Base-by-base conservation (phyloP, 2,797 vertebrate genomes). In the Scolopax bukidnonensis region DNA sequence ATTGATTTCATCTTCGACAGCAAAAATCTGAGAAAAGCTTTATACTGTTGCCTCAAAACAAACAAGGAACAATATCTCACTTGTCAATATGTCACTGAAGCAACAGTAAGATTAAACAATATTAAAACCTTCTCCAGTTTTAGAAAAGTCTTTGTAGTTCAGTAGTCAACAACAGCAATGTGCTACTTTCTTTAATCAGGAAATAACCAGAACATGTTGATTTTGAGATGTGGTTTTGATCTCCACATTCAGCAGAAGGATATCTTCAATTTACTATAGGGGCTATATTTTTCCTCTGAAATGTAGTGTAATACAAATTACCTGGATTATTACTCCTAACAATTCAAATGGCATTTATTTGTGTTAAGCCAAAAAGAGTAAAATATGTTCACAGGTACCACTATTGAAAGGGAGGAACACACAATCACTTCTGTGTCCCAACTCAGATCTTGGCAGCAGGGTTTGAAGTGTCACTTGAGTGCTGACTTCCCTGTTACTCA, bases 261-360 rank as follows among this genome's bases (percentile, higher is more conserved):
- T 81, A 30, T 60, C 38, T 91, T 50, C 75, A 50, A 3, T 6
- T 45, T 68, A 30, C 21, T 77, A 3, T 14, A 21, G 10, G n/a
- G 32, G 8, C 25, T 76, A 4, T 64, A 59, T 64, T 76, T 90
- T 76, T 93, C 40, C 38, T 74, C 48, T 56, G 74, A 88, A 59
- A 65, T 73, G 16, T 54, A 45, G 23, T 14, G 30, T 60, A 94
- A 27, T n/a, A 17, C 14, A 63, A 51, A 67, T 69, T 57, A 28
- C 32, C 59, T 23, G 5, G 15, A 56, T 85, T 92, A 32, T 12
- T 83, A 33, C 16, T 54, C 28, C 40, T 80, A 61, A 51, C n/a
- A 68, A 54, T 74, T 82, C 71, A 84, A 87, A 64, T 83, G 32
- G 8, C 28, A 38, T 80, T 87, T 82, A 32, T 80, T 92, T 87